Base-by-base conservation (phyloP, 2,888 invertebrate genomes). In the Cryptophagus acutangulus region DNA sequence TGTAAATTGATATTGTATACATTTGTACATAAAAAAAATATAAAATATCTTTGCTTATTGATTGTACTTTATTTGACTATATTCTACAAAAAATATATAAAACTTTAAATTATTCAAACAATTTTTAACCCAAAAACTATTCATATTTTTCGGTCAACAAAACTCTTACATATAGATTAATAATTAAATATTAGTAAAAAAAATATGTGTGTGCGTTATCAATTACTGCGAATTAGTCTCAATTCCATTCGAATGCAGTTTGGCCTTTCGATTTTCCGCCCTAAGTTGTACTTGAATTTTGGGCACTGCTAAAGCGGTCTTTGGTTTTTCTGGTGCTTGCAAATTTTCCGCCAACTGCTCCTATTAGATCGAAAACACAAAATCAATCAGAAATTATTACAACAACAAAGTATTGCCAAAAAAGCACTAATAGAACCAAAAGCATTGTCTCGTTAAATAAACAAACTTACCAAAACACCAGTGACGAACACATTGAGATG, bases 401-500 rank as follows among this genome's bases (percentile, higher is more conserved):
- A 26, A 8, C 26, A 13, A 14, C 36, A 25, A 36, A 10, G 2
- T 36, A 15, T 9, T 16, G 14, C 9, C 9, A 26, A 26, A 13
- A 26, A 26, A 26, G 3, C 26, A 40, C 51, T 47, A 47, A 53
- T 46, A 51, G 51, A 51, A 53, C 49, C 49, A 51, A 50, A 42
- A 42, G 31, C n/a, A n/a, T n/a, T n/a, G n/a, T n/a, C n/a, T n/a
- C n/a, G n/a, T n/a, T n/a, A n/a, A n/a, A n/a, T n/a, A n/a, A 35
- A 33, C n/a, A 24, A 12, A 29, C 67, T 71, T 66, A 78, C 78
- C 72, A 78, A 59, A 51, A 77, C 70, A 3, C 70, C 68, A 45
- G 71, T 75, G 39, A 77, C 71, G 45, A 71, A 69, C 33, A 65
- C 57, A 49, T 77, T 77, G 36, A 78, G 64, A 40, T 76, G 74